Conservation (phyloP, 53 echinoderm and acorn worm genomes). For the Glandiceps talaboti region DNA sequence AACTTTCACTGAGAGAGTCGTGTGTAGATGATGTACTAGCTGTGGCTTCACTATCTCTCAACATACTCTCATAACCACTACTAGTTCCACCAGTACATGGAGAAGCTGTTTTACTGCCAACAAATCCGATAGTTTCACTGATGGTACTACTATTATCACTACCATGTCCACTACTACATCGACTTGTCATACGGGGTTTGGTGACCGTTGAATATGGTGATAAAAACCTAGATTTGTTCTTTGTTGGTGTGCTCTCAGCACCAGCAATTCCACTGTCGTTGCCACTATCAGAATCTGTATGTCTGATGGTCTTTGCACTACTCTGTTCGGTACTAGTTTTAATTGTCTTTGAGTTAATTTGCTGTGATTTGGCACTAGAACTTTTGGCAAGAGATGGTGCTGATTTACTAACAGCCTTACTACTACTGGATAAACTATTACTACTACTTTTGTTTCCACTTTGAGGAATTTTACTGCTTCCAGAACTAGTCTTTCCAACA, state of each 20-base stretch:
- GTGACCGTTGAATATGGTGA: constrained; percentile 97
- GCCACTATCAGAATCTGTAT: constrained; percentile 89
- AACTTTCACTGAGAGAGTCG: constrained; percentile 91
- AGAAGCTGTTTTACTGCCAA: constrained; percentile 23
- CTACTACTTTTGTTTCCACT: not conserved
- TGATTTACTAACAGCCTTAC: constrained; percentile 75
- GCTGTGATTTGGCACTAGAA: constrained; percentile 25
- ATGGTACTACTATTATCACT: constrained; percentile 96
- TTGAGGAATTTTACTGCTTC: not conserved
- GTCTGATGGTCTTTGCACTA: constrained; percentile 41
- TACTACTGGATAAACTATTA: constrained; percentile 33
- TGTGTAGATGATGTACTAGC: constrained; percentile 81
- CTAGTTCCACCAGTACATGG: constrained; percentile 64
- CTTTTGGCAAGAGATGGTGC: constrained; percentile 59
- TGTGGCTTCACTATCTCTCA: constrained; percentile 85
- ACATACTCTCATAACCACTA: constrained; percentile 96
- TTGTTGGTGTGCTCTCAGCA: constrained; percentile 65
- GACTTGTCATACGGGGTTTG: constrained; percentile 52
- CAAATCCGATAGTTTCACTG: constrained; percentile 55
- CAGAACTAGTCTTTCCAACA: not conserved
- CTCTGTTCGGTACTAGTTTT: constrained; percentile 31
- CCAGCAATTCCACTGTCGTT: constrained; percentile 95
- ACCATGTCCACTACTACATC: constrained; percentile 90
- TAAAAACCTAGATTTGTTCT: constrained; percentile 60
- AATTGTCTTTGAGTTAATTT: constrained; percentile 31